These are phyloP conservation scores for Drosophila phalerata DNA, from an alignment of 2,888 invertebrate genomes.

Conservation along the genomic window DNA sequence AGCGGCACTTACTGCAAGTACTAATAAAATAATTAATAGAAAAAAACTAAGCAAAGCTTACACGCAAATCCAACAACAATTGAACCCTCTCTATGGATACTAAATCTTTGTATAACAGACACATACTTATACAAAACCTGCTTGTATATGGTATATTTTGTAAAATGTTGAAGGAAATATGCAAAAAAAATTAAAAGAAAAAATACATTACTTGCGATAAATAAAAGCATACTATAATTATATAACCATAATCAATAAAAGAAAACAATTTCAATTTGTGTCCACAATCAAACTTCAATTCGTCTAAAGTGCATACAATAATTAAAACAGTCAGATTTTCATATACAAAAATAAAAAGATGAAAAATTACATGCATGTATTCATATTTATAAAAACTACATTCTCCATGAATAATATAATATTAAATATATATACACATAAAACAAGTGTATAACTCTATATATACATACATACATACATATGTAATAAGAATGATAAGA, in stretches of 20 bases:
- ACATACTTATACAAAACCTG: conserved; percentile 2
- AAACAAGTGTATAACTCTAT: conserved; percentile 50
- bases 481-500: conserved; percentile 63
- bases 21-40: conserved; percentile 27
- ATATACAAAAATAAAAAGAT: conserved; percentile 38
- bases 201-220: conserved; percentile 20
- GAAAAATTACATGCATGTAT: conserved; percentile 19
- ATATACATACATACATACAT: conserved; percentile 42
- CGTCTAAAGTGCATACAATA: conserved; percentile 74
- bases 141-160: conserved; percentile 41
- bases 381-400: conserved; percentile 23
- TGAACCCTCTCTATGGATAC: conserved; percentile 2
- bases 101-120: conserved; percentile 9
- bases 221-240: conserved; percentile 38
- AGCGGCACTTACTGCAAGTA: conserved; percentile 30
- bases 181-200: not conserved
- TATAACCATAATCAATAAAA: conserved; percentile 18
- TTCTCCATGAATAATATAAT: conserved; percentile 23
- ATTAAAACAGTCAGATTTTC: conserved; percentile 50
- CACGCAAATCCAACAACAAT: conserved; percentile 14
- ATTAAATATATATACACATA: conserved; percentile 25
- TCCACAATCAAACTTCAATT: conserved; percentile 79
- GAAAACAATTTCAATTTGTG: conserved; percentile 47
- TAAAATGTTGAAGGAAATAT: conserved; percentile 32
- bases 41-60: conserved; percentile 55